Percentiles rank a stretch among this genome's conserved stretches.
phyloP scores from a whole-genome alignment of 2,888 invertebrate genomes.

The Chalcis sispes region DNA sequence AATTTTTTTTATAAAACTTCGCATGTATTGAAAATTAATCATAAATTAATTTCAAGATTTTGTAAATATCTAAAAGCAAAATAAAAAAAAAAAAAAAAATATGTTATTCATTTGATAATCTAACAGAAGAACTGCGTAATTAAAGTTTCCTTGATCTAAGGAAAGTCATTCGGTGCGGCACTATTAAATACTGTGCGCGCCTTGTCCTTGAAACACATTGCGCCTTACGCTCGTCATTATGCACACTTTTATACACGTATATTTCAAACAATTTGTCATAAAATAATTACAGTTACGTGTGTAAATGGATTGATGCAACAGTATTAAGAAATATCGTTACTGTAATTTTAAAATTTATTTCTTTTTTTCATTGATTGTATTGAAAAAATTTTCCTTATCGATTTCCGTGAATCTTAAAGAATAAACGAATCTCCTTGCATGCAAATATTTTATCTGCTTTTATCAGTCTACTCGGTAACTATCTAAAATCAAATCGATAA shows the following conservation, averaged over 20 bases:
- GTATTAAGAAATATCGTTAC: no score
- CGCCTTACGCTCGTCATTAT: slow-evolving; percentile 15
- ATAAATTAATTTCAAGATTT: no score
- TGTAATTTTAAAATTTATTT: not conserved
- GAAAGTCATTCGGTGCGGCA: not conserved
- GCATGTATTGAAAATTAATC: no score
- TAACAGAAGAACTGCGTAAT: no score
- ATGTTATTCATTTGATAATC: no score
- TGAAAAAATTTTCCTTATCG: slow-evolving; percentile 17
- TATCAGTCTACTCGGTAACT: no score
- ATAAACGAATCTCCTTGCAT: not conserved
- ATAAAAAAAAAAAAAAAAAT: no score
- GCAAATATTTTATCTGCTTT: not conserved
- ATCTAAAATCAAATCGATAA: slow-evolving; percentile 16
- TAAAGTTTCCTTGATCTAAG: not conserved
- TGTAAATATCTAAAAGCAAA: no score
- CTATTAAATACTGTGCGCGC: not conserved
- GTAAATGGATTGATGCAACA: no score
- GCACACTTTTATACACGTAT: slow-evolving; percentile 10
- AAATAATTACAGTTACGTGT: no score
- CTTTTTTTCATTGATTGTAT: not conserved
- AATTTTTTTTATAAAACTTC: no score
- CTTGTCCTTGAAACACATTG: slow-evolving; percentile 52
- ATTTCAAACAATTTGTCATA: not conserved
- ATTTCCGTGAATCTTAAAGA: slow-evolving; percentile 39